Base-by-base conservation (phyloP, 2,797 vertebrate species). In the Diceros bicornis region DNA sequence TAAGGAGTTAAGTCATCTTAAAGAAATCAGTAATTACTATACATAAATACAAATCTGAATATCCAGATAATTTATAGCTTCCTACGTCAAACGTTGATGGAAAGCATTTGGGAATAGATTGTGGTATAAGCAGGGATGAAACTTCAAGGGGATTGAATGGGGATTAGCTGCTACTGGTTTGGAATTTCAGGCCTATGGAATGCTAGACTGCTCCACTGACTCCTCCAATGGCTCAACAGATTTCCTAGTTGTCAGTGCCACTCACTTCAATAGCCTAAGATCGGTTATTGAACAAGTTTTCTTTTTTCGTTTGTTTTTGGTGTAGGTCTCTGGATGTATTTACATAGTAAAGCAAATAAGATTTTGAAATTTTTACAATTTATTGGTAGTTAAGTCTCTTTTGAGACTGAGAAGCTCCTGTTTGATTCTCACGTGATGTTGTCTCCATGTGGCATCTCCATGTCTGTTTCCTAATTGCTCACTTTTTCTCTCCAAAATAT, bases 141-240 rank as follows among this genome's bases (percentile, higher is more conserved):
- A 97, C 97, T 96, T 98, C 91, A 91, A 84, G 89, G 34, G 44
- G 64, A 81, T 37, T 93, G 71, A 91, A 69, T 32, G 57, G 61
- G 96, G 97, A 97, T 98, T 98, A 98, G 64, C 96, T 98, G 97
- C 94, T 97, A 92, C 97, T 92, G 74, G 84, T 94, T 52, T 95
- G 93, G 97, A 97, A 97, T 98, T 75, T 83, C 71, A 44, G 74
- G 68, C 72, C 68, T 95, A 77, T 55, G 86, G 78, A 89, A 95
- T 77, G 59, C 83, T 77, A 71, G 32, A 41, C 61, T 11, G 13
- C 52, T 61, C 34, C 47, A 50, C 12, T 50, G 21, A 21, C 3
- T 32, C 25, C 59, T 37, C 29, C 5, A 34, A 61, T 71, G 68
- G 27, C 23, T 68, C 79, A 47, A 71, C 34, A 68, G 13, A 47